Conservation (phyloP, 23 tunicate genomes). For the Trididemnum nubilum region DNA sequence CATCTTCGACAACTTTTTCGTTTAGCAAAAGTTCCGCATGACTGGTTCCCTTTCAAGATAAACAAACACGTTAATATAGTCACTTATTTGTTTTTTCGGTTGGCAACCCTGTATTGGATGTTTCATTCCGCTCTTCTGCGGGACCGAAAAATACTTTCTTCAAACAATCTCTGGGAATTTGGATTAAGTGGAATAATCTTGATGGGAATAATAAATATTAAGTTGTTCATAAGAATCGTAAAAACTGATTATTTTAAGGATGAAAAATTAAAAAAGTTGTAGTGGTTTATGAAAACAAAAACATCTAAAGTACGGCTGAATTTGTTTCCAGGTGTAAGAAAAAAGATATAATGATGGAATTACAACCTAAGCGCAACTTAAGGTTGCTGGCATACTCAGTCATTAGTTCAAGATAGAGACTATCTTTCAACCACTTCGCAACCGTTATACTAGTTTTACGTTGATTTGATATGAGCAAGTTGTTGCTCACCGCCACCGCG, state of each 20-base stretch:
- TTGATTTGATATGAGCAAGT: too few species aligned
- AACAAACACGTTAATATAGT: slow-evolving; percentile 29
- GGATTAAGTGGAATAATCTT: slow-evolving; percentile 36
- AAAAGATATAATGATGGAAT: too few species aligned
- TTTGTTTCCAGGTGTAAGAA: too few species aligned
- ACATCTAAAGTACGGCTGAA: too few species aligned
- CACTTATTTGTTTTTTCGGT: slow-evolving; percentile 39
- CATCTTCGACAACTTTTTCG: slow-evolving; percentile 44
- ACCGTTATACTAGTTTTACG: too few species aligned
- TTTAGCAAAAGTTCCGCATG: neutral
- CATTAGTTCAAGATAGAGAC: too few species aligned
- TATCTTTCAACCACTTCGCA: too few species aligned
- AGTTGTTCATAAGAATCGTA: slow-evolving; percentile 27
- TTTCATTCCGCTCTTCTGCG: neutral
- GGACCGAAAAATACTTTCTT: neutral
- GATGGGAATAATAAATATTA: slow-evolving; percentile 40
- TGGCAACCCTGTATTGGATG: slow-evolving; percentile 41
- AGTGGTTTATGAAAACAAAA: too few species aligned
- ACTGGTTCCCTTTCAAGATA: neutral
- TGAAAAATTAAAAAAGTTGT: neutral
- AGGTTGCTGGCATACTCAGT: too few species aligned
- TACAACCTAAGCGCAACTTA: too few species aligned
- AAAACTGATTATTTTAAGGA: slow-evolving; percentile 7
- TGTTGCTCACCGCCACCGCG: too few species aligned
- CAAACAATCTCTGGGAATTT: neutral